Percentiles rank a stretch among this genome's conserved stretches.
phyloP scores from a whole-genome alignment of 2,888 invertebrate species.

The Andricus quercusramuli region DNA sequence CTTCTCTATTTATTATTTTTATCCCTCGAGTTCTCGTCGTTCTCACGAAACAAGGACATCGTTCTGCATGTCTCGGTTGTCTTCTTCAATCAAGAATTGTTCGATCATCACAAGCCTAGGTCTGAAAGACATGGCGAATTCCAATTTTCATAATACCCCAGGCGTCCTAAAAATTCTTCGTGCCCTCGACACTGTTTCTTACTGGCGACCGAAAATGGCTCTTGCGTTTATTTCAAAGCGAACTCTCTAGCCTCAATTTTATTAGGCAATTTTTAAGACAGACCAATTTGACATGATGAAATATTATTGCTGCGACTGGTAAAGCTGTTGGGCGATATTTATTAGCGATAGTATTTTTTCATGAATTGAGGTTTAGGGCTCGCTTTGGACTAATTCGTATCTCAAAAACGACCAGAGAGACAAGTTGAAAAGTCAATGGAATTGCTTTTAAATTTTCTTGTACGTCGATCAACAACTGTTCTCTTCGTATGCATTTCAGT shows the following conservation, averaged over 20 bases:
- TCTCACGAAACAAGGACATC: conserved; percentile 44
- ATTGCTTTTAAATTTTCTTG: conserved; percentile 38
- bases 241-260: not conserved
- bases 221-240: not conserved
- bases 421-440: conserved; percentile 16
- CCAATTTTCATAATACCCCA: not conserved
- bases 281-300: not conserved
- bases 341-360: conserved; percentile 31
- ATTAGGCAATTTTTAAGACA: not conserved
- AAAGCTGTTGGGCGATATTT: not conserved
- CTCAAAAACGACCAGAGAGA: not conserved
- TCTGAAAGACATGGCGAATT: conserved; percentile 1
- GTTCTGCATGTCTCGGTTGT: conserved; percentile 4
- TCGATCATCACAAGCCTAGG: not conserved
- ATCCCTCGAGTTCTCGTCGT: conserved; percentile 48
- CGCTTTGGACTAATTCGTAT: not conserved
- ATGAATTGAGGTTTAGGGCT: not conserved
- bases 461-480: conserved; percentile 37
- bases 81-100: conserved; percentile 32
- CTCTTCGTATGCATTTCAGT: conserved; percentile 33
- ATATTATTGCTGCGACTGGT: not conserved
- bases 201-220: not conserved
- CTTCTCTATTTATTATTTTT: conserved; percentile 53
- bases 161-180: not conserved
- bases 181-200: conserved; percentile 1